Conservation (phyloP, 2,888 invertebrate species). For the Petrolisthes cinctipes region DNA sequence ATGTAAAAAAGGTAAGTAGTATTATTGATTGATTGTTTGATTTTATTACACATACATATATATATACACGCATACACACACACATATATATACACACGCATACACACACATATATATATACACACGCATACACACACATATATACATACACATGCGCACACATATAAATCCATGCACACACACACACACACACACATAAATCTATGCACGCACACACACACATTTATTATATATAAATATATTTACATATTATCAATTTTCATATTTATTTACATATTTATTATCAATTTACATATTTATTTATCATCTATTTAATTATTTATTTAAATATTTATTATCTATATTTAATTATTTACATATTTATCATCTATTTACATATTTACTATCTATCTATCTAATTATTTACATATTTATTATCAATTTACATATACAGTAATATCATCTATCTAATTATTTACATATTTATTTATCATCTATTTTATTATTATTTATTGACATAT, state of each 20-base stretch:
- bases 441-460: too few relatives aligned
- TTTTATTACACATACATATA: background rate
- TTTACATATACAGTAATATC: too few relatives aligned
- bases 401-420: too few relatives aligned
- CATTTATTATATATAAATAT: background rate
- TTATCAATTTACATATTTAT: too few relatives aligned
- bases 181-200: background rate
- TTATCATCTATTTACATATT: too few relatives aligned
- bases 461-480: too few relatives aligned
- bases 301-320: too few relatives aligned
- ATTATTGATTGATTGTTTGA: background rate
- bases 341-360: too few relatives aligned
- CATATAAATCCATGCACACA: background rate
- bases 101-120: background rate
- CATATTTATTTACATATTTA: too few relatives aligned
- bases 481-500: too few relatives aligned
- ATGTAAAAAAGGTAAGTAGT: slow-evolving; percentile 56
- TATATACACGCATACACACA: background rate
- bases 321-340: too few relatives aligned
- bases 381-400: too few relatives aligned
- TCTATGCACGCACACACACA: background rate
- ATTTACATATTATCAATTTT: background rate
- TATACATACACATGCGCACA: background rate
- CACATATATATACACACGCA: background rate
- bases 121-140: background rate